Base-by-base conservation (phyloP, 2,797 vertebrate species). In the Coendou prehensilis region DNA sequence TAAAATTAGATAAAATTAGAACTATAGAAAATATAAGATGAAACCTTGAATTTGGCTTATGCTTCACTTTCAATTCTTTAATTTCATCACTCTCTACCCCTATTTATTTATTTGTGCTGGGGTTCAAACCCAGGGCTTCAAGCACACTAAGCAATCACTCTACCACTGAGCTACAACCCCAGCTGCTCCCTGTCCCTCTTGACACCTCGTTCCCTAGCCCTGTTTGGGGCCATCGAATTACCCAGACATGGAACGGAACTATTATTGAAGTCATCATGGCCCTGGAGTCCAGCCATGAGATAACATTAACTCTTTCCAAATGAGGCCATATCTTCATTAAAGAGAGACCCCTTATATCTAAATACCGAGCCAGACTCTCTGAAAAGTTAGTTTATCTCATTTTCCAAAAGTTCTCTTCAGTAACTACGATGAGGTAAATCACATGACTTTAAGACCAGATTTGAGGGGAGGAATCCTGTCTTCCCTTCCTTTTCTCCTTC, bases 281-380 rank as follows among this genome's bases (percentile, higher is more conserved):
- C 45, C 54, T 37, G 54, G 47, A 9, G 45, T 8, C 10, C 56
- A 22, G 54, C 78, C 87, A 76, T 89, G 61, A 93, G 23, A 61
- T 33, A 75, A 91, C 26, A 76, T 54, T 91, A 91, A 67, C 47
- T 52, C 14, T 37, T 93, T 93, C 63, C 71, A 52, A 56, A n/a
- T 33, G 61, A 87, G 33, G 30, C 78, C 45, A n/a, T 83, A 37
- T 64, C n/a, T 94, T 89, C 96, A 69, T 93, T 93, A 94, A 89
- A 57, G 17, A 89, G 81, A 63, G 28, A 67, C 11, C 28, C 2
- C 50, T 1, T 73, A 52, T 57, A 79, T 63, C 45, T 79, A 87
- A 93, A 95, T 82, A 41, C 64, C 86, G 93, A 95, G 79, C 41
- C 78, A 59, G 47, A 89, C 9, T 57, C n/a, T 87, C 56, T 90